Conservation (phyloP, 2,797 vertebrate species). For the Lindbergichthys nudifrons region DNA sequence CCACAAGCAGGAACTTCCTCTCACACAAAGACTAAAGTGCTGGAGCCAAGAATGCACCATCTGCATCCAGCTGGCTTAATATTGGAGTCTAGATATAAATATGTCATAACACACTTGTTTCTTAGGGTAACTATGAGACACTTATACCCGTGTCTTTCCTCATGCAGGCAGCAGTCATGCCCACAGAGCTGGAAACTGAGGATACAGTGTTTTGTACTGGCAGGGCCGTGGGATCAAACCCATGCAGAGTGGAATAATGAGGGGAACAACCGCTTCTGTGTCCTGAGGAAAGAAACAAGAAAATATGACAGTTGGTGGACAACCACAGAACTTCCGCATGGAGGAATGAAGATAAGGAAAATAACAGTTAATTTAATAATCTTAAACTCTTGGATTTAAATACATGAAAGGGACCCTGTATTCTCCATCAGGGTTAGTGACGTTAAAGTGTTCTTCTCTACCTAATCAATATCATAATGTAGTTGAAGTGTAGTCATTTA, state of each 20-base stretch:
- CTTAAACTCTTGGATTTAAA: constrained; percentile 1
- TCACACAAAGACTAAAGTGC: constrained; percentile 85
- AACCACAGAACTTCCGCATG: not conserved
- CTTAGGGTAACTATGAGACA: constrained; percentile 30
- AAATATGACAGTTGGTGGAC: not conserved
- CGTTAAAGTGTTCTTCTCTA: not conserved
- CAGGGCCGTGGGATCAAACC: constrained; percentile 43
- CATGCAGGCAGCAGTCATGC: constrained; percentile 11
- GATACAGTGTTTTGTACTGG: constrained; percentile 24
- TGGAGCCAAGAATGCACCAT: constrained; percentile 64
- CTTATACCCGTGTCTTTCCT: constrained; percentile 13
- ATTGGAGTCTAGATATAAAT: constrained; percentile 37
- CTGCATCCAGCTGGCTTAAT: constrained; percentile 67
- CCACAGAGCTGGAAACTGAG: constrained; percentile 9
- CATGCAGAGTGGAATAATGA: constrained; percentile 47
- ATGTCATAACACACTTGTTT: constrained; percentile 36
- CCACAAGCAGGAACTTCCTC: constrained; percentile 77
- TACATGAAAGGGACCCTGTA: not conserved
- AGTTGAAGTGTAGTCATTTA: not conserved
- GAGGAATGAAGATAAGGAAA: not conserved
- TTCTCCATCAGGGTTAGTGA: not conserved
- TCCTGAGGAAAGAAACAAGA: constrained; percentile 57
- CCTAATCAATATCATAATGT: not conserved
- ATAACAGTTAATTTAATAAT: not conserved
- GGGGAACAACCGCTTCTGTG: constrained; percentile 51